Percentiles rank a stretch among this genome's conserved stretches.
phyloP scores from a whole-genome alignment of 2,797 vertebrate genomes.

The Siniperca undulata region DNA sequence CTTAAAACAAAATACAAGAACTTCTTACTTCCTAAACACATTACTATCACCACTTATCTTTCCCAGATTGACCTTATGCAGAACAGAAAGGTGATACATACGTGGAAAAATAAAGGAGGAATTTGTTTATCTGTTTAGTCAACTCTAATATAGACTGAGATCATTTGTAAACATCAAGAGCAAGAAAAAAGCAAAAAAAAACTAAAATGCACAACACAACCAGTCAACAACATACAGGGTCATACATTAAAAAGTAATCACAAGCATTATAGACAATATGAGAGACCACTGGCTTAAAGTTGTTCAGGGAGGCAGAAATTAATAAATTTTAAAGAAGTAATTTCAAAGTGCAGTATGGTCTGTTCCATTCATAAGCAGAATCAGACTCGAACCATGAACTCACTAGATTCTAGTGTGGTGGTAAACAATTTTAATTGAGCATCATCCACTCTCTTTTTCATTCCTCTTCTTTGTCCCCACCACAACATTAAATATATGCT shows the following conservation, averaged over 20 bases:
- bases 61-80: not conserved
- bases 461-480: constrained; percentile 21
- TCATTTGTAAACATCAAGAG: not conserved
- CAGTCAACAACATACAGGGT: not conserved
- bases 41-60: not conserved
- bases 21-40: not conserved
- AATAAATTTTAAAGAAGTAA: constrained; percentile 37
- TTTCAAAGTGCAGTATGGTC: constrained; percentile 21
- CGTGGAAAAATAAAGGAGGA: not conserved
- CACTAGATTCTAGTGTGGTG: constrained; percentile 19
- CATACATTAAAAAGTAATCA: constrained; percentile 13
- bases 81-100: not conserved
- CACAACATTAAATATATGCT: constrained; percentile 20
- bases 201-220: not conserved
- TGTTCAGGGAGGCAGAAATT: constrained; percentile 24
- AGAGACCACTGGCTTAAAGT: constrained; percentile 21
- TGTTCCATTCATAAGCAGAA: constrained; percentile 36
- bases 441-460: constrained; percentile 30
- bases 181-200: not conserved
- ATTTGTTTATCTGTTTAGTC: not conserved
- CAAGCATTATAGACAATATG: not conserved
- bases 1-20: not conserved
- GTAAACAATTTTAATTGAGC: constrained; percentile 60
- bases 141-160: not conserved
- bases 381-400: constrained; percentile 34